Evolutionary conservation across 2,888 invertebrate genomes (phyloP).

Genomic region (Subacronicta megacephala): DNA sequence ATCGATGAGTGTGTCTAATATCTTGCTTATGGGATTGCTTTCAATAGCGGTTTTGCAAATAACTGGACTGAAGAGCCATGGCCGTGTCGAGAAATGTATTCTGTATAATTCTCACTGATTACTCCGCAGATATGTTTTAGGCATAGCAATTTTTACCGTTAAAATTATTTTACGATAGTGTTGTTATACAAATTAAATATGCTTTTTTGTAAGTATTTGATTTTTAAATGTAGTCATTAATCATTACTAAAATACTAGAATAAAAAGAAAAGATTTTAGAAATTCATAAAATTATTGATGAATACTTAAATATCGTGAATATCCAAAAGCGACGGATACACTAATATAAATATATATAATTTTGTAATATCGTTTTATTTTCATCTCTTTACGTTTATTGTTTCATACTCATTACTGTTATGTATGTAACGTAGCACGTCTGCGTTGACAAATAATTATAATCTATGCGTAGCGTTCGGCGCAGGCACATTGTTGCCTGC

Average conservation of each 20-base stretch:
- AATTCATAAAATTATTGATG: too few species aligned
- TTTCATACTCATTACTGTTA: constrained; percentile 2
- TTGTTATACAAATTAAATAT: too few species aligned
- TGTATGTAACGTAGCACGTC: constrained; percentile 19
- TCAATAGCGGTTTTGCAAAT: constrained; percentile 87
- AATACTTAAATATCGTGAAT: too few species aligned
- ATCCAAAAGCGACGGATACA: too few species aligned
- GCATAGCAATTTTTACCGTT: constrained; percentile 34
- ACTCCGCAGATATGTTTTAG: constrained; percentile 40
- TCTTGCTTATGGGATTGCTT: constrained; percentile 80
- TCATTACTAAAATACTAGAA: too few species aligned
- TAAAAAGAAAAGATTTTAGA: too few species aligned
- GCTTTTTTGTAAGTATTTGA: too few species aligned
- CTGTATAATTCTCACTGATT: constrained; percentile 68
- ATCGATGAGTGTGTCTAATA: constrained; percentile 68
- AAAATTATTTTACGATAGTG: constrained; percentile 4
- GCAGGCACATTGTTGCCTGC: constrained; percentile 85
- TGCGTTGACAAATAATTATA: constrained; percentile 57
- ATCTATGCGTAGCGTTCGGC: constrained; percentile 66
- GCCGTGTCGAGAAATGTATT: constrained; percentile 74
- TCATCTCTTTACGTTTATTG: too few species aligned
- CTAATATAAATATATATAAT: too few species aligned
- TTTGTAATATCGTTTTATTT: too few species aligned
- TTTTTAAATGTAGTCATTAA: too few species aligned
- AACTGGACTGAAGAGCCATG: constrained; percentile 82